Base-by-base conservation (phyloP, 2,797 vertebrate species). In the Margarornis squamiger region DNA sequence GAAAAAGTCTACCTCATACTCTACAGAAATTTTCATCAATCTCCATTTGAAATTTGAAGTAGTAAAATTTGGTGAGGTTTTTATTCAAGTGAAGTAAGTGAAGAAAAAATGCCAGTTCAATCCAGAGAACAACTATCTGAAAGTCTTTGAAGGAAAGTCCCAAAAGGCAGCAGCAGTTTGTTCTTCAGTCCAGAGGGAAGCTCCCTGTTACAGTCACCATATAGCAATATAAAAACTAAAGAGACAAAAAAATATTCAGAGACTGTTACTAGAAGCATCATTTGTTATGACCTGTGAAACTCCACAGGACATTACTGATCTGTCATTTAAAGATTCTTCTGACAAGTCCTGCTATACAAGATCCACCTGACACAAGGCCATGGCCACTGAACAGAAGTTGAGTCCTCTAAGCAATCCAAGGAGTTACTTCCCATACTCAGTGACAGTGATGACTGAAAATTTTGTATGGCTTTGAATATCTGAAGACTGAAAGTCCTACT, bases 311-410 rank as follows among this genome's bases (percentile, higher is more conserved):
- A 43, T 36, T 45, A 78, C 38, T 57, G 39, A 62, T 12, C 12
- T 48, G 17, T 41, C 20, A 75, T 27, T 75, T 48, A 58, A 43
- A 66, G 63, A 66, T 24, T 82, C 43, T 36, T 67, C 61, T 70
- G 54, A 54, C 24, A 81, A 72, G 43, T 36, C 24, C 36, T 39
- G 51, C 39, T 74, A 48, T 74, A 48, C 7, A 20, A 62, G 52
- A 95, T 17, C 27, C 15, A 48, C 23, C 21, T 21, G 14, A 58
- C 18, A 45, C 22, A 67, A 43, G 10, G 43, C 10, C 26, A 30
- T 0, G 2, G 12, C 30, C 36, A 49, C 6, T 1, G 3, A 70
- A 46, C 9, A 48, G 14, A 51, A 62, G 6, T 0, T 48, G 19
- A 84, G 22, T 14, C 18, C 46, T 65, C 30, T 74, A 59, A 85